phyloP scores from a whole-genome alignment of 2,888 invertebrate species.

The Spodoptera exigua region DNA sequence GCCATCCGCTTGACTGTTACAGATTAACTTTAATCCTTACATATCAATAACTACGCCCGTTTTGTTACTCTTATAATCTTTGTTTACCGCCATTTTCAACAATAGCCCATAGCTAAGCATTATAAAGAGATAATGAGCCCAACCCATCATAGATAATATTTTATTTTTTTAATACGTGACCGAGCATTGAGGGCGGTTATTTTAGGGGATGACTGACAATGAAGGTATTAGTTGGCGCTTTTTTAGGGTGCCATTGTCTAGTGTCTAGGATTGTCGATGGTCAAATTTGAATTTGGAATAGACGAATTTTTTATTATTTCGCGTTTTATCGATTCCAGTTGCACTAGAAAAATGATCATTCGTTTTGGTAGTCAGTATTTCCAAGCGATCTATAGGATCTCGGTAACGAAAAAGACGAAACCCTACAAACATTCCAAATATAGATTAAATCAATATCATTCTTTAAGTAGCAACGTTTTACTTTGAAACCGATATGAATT shows the following conservation, averaged over 20 bases:
- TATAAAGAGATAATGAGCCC: constrained; percentile 70
- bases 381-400: too few relatives aligned
- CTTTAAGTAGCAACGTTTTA: too few relatives aligned
- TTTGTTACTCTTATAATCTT: constrained; percentile 73
- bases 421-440: too few relatives aligned
- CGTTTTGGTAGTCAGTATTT: too few relatives aligned
- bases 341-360: too few relatives aligned
- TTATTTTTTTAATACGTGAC: constrained; percentile 71
- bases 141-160: constrained; percentile 41
- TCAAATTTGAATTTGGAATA: not conserved
- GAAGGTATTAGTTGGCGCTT: constrained; percentile 51
- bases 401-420: too few relatives aligned
- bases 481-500: too few relatives aligned
- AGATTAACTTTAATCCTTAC: constrained; percentile 69
- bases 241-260: constrained; percentile 19
- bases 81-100: constrained; percentile 73
- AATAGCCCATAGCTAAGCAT: constrained; percentile 63
- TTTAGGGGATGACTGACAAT: constrained; percentile 57
- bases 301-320: too few relatives aligned
- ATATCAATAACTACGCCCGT: constrained; percentile 70
- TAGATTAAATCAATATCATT: too few relatives aligned
- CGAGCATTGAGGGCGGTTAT: constrained; percentile 65
- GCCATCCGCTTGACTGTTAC: constrained; percentile 61
- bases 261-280: constrained; percentile 3
- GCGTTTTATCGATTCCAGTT: too few relatives aligned